Evolutionary conservation across 2,888 invertebrate genomes (phyloP).

Genomic region (Lymantria dispar): DNA sequence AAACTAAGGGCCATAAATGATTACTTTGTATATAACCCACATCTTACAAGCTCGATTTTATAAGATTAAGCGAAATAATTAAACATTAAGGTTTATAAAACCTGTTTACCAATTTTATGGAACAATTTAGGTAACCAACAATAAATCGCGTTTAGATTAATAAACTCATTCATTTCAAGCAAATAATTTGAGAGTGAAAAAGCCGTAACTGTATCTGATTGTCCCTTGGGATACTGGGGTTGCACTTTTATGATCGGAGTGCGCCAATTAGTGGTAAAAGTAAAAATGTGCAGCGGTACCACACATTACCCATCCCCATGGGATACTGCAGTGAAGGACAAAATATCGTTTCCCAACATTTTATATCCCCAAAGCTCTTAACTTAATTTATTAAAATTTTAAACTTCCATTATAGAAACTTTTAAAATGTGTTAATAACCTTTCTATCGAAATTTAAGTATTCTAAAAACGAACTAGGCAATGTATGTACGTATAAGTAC

Average conservation of each 20-base stretch:
- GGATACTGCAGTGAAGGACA: conserved; percentile 26
- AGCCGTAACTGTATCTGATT: conserved; percentile 50
- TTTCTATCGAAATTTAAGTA: too few relatives aligned
- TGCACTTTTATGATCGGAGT: conserved; percentile 62
- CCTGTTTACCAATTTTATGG: too few relatives aligned
- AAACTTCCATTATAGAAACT: too few relatives aligned
- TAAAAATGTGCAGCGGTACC: conserved; percentile 79
- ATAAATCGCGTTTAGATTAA: conserved; percentile 26
- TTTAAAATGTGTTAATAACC: too few relatives aligned
- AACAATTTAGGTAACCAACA: not conserved
- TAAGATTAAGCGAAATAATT: too few relatives aligned
- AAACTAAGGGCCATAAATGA: too few relatives aligned
- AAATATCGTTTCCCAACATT: not conserved
- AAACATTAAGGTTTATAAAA: too few relatives aligned
- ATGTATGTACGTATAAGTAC: too few relatives aligned
- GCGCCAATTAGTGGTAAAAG: conserved; percentile 80
- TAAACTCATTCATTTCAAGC: conserved; percentile 45
- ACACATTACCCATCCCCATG: conserved; percentile 64
- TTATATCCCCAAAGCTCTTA: not conserved
- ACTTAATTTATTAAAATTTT: not conserved
- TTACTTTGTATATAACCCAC: too few relatives aligned
- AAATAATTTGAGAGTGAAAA: conserved; percentile 76
- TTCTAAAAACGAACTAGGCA: too few relatives aligned
- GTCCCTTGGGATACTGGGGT: conserved; percentile 64
- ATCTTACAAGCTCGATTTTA: too few relatives aligned